phyloP scores from a whole-genome alignment of 2,888 invertebrate genomes.

The Habroteleia sp. region DNA sequence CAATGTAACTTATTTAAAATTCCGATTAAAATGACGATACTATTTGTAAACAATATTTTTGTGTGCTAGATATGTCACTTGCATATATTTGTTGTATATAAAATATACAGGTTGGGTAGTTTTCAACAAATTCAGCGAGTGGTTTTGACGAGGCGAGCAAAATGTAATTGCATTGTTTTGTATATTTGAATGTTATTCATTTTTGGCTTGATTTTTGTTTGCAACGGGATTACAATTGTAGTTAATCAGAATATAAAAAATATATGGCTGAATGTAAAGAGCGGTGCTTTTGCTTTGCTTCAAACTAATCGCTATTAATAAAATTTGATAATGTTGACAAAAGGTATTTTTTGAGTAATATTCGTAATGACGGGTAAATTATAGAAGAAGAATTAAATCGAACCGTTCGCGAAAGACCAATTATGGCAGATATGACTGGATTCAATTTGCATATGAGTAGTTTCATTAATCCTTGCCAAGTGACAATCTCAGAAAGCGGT shows the following conservation, averaged over 20 bases:
- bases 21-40: too few relatives aligned
- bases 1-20: too few relatives aligned
- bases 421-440: conserved; percentile 29
- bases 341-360: too few relatives aligned
- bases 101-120: conserved; percentile 32
- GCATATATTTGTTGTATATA: conserved; percentile 28
- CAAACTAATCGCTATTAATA: too few relatives aligned
- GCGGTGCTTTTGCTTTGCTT: too few relatives aligned
- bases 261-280: too few relatives aligned
- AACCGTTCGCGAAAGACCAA: conserved; percentile 4
- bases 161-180: conserved; percentile 40
- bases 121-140: conserved; percentile 41
- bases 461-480: conserved; percentile 67
- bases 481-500: conserved; percentile 18
- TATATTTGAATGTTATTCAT: conserved; percentile 22
- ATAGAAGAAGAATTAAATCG: too few relatives aligned
- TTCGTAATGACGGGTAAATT: too few relatives aligned
- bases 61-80: conserved; percentile 11
- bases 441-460: conserved; percentile 71
- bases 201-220: conserved; percentile 16
- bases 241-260: too few relatives aligned
- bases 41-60: conserved; percentile 20
- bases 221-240: conserved; percentile 8
- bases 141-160: conserved; percentile 39
- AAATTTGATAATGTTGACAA: too few relatives aligned